Base-by-base conservation (phyloP, 2,888 invertebrate species). In the Cantharis rufa region DNA sequence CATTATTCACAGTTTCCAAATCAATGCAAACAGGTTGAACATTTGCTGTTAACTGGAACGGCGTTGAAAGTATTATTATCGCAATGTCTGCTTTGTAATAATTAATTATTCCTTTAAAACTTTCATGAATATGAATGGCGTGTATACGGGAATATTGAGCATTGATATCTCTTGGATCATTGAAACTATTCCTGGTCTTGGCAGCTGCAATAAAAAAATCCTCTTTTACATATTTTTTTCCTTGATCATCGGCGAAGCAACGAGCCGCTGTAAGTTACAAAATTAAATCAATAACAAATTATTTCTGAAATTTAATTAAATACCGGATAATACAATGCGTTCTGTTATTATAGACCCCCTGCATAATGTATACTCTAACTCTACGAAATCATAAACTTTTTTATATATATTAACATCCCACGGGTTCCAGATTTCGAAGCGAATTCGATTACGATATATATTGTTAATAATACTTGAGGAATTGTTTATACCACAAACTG, bases 11-110 rank as follows among this genome's bases (percentile, higher is more conserved):
- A 15, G 28, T 80, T 4, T 21, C 16, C 82, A 82, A 84, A 16
- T 84, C 83, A 5, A 85, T 80, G 76, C 88, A 88, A 13, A 88
- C 84, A 18, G 87, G 87, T 75, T 85, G 85, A 11, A 88, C 85
- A 10, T 85, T 82, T 63, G 80, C 79, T 1, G 85, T 83, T 61
- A 86, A 83, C n/a, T 74, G 76, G 48, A 88, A 84, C 10, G 77
- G 69, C 16, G 80, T 79, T 48, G 82, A 79, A 13, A 87, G 74
- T n/a, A 85, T 79, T 11, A 88, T 48, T 9, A 88, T 70, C 0
- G 87, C 87, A 63, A 88, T 84, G 80, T 88, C 88, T 11, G 80
- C 79, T n/a, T 74, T 69, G 70, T 82, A 87, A 16, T 81, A 78
- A 9, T 80, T 81, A n/a, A 66, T 32, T 9, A 70, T 78, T 18